phyloP scores from a whole-genome alignment of 2,888 invertebrate species.

The Cheiracanthium punctorium region DNA sequence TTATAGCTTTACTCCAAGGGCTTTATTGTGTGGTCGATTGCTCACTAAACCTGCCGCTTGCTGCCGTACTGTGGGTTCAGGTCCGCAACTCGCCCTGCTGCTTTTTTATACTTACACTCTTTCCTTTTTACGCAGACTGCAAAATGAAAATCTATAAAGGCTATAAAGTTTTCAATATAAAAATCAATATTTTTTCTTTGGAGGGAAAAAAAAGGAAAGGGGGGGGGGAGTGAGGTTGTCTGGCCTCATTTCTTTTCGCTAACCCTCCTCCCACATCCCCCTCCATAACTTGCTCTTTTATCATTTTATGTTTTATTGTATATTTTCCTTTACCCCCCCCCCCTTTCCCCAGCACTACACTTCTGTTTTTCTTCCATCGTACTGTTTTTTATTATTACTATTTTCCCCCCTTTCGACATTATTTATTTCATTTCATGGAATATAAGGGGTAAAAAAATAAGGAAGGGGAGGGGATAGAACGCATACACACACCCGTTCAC shows the following conservation, averaged over 20 bases:
- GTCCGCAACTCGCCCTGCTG: slow-evolving; percentile 33
- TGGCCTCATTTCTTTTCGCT: slow-evolving; percentile 64
- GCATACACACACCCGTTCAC: neutral
- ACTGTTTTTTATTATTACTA: slow-evolving; percentile 16
- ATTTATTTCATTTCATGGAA: slow-evolving; percentile 30
- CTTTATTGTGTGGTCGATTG: slow-evolving; percentile 70
- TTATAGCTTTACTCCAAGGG: slow-evolving; percentile 67
- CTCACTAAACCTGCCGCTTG: slow-evolving; percentile 64
- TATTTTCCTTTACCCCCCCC: slow-evolving; percentile 27
- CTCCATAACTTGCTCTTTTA: slow-evolving; percentile 67
- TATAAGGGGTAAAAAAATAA: slow-evolving; percentile 26
- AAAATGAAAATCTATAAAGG: slow-evolving; percentile 71
- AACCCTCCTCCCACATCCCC: slow-evolving; percentile 23
- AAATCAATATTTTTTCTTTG: slow-evolving; percentile 67
- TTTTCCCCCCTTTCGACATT: slow-evolving; percentile 12
- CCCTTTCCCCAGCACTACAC: neutral
- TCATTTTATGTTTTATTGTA: slow-evolving; percentile 71
- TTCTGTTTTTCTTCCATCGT: slow-evolving; percentile 2
- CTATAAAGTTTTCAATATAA: slow-evolving; percentile 71
- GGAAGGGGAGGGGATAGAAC: too few species aligned
- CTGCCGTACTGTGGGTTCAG: neutral
- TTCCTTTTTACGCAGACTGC: slow-evolving; percentile 66
- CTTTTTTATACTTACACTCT: slow-evolving; percentile 57
- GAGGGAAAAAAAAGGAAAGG: too few species aligned
- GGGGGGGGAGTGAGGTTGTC: slow-evolving; percentile 30